A percentile compares a stretch with the other conserved stretches of the same genome.
Conservation (phyloP, 2,113 vertebrate species). For the Penelope pileata region DNA sequence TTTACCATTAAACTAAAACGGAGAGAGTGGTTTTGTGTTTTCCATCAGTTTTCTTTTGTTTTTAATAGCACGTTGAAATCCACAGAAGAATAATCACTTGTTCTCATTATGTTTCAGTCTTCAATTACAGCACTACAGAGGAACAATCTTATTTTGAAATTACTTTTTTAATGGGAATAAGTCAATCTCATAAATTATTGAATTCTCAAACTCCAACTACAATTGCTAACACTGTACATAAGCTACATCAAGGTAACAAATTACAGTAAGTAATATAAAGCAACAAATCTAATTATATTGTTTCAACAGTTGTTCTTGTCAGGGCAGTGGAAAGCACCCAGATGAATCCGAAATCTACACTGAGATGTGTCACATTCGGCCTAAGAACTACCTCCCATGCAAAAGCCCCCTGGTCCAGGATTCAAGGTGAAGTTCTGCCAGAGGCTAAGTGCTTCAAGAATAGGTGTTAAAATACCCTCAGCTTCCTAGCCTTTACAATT, state of each 20-base stretch:
- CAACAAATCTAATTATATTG: not conserved
- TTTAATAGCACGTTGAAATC: not conserved
- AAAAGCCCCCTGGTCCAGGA: not conserved
- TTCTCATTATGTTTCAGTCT: not conserved
- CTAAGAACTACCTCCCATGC: not conserved
- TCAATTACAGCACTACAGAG: not conserved
- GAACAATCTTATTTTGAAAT: constrained; percentile 32
- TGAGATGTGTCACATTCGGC: not conserved
- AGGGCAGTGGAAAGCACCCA: not conserved
- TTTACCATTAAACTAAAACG: not conserved
- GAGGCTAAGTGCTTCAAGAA: not conserved
- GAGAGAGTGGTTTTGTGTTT: not conserved
- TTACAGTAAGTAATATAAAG: not conserved
- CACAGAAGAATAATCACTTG: not conserved
- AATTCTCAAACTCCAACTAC: constrained; percentile 19
- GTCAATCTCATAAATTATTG: constrained; percentile 62
- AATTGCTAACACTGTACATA: not conserved
- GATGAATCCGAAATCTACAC: not conserved
- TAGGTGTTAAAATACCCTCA: not conserved
- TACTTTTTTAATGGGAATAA: constrained; percentile 51
- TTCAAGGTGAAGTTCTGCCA: not conserved
- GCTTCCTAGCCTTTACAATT: not conserved
- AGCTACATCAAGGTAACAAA: not conserved
- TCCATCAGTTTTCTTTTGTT: not conserved
- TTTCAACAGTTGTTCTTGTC: not conserved